A percentile compares a stretch with the other conserved stretches of the same genome.
These are phyloP conservation scores for Adrianichthys oophorus DNA, from an alignment of 2,797 vertebrate genomes.

Conservation along the genomic window DNA sequence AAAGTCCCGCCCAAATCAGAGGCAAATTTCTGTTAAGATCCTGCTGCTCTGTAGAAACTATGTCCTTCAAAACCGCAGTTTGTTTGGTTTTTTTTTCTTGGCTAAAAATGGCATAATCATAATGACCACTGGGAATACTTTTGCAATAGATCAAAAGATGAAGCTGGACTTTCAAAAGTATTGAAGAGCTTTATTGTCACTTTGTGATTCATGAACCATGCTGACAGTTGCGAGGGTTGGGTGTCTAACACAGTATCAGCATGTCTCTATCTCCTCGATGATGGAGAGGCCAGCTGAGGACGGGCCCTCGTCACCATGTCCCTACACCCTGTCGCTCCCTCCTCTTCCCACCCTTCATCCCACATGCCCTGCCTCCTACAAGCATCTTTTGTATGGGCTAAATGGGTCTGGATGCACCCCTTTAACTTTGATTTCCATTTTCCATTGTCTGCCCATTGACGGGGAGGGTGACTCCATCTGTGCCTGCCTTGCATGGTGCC, in stretches of 20 bases:
- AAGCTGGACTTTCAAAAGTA: slow-evolving; percentile 46
- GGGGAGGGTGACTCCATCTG: slow-evolving; percentile 87
- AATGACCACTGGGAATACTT: no score
- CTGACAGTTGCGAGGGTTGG: slow-evolving; percentile 40
- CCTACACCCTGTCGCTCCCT: slow-evolving; percentile 78
- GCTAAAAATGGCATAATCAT: no score
- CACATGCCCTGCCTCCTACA: slow-evolving; percentile 90
- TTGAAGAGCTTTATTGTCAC: slow-evolving; percentile 66
- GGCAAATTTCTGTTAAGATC: no score
- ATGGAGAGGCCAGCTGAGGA: slow-evolving; percentile 84
- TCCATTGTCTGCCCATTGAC: slow-evolving; percentile 80
- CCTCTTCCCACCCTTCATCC: slow-evolving; percentile 77
- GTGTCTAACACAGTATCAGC: slow-evolving; percentile 64
- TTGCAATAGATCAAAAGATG: neutral
- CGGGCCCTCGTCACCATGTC: slow-evolving; percentile 86
- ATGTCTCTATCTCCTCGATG: slow-evolving; percentile 73
- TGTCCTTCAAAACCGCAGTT: no score
- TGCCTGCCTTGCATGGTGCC: slow-evolving; percentile 85
- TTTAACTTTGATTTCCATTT: slow-evolving; percentile 87
- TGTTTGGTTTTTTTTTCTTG: no score
- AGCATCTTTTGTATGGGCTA: slow-evolving; percentile 87
- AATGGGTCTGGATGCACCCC: slow-evolving; percentile 82
- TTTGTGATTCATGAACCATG: slow-evolving; percentile 34
- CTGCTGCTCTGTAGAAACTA: no score
- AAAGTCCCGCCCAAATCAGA: no score